Base-by-base conservation (phyloP, 2,888 invertebrate species). In the Helleia helle region DNA sequence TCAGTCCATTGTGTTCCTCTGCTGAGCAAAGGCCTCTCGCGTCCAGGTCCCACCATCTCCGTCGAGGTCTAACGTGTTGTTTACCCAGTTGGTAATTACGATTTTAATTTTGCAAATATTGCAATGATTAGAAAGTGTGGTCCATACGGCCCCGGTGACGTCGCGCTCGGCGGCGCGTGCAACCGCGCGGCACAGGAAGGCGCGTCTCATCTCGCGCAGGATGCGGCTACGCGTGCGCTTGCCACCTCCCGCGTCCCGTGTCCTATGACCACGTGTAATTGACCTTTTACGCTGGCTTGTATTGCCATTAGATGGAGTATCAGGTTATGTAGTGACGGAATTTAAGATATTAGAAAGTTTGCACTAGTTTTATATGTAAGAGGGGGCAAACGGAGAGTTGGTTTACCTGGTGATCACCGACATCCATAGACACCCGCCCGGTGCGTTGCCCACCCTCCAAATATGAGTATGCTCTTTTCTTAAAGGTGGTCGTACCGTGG, bases 181-280 rank as follows among this genome's bases (percentile, higher is more conserved):
- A 84, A 83, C 83, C 84, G 68, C 79, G 71, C 62, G 52, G 59
- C 74, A 75, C 79, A 83, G 84, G 83, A 84, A 77, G 73, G 71
- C 57, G 68, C 80, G 74, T 83, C 83, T 84, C 83, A 72, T 81
- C 83, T 83, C 79, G 69, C 69, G 61, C 80, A 79, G 83, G 81
- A 83, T 81, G 83, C 81, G 80, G 79, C 71, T 49, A 52, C 54
- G 61, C 69, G 58, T 51, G 56, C 61, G 30, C 59, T 49, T 54
- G 51, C 11, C 9, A 7, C 17, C 48, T 50, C 61, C 56, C 51
- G 54, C 52, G 62, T 71, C 74, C 73, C 71, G 64, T 55, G 65
- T 72, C 50, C 51, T 55, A n/a, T 51, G 51, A 45, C 48, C 52
- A 55, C 59, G 59, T 58, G 65, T 58, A 58, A 59, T 48, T 55